Conservation (phyloP, 1,140 invertebrate species). For the Drosophila paulistorum region DNA sequence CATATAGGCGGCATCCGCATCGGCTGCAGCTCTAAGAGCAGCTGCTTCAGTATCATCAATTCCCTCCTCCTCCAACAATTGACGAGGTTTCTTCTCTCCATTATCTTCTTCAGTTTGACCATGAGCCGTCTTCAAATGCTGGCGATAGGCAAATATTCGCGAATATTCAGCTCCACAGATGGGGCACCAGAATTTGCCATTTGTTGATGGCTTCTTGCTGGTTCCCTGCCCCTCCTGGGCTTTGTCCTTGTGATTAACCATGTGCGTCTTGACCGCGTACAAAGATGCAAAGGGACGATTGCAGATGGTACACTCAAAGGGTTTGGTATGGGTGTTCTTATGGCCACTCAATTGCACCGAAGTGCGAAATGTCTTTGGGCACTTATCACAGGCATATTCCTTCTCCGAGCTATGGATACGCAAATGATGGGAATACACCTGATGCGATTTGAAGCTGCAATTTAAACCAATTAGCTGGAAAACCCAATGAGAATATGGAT, state of each 20-base stretch:
- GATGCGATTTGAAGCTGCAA: constrained; percentile 88
- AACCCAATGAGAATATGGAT: not conserved
- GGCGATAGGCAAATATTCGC: constrained; percentile 87
- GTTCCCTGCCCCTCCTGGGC: not conserved
- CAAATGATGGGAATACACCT: constrained; percentile 89
- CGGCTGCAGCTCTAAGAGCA: constrained; percentile 65
- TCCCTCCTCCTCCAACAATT: not conserved
- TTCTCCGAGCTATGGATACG: constrained; percentile 88
- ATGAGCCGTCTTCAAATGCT: constrained; percentile 87
- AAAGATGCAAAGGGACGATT: constrained; percentile 89
- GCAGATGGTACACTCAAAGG: constrained; percentile 89
- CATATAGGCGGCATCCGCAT: constrained; percentile 56
- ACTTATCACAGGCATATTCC: constrained; percentile 88
- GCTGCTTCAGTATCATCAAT: constrained; percentile 59
- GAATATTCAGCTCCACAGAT: constrained; percentile 90
- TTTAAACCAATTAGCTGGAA: not conserved
- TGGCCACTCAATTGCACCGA: constrained; percentile 89
- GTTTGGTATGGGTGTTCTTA: constrained; percentile 91
- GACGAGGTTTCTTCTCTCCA: constrained; percentile 8
- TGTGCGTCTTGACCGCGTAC: constrained; percentile 89
- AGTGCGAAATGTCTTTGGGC: constrained; percentile 90
- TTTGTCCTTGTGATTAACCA: constrained; percentile 85
- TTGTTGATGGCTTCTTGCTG: constrained; percentile 82
- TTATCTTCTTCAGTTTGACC: constrained; percentile 57
- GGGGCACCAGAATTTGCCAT: constrained; percentile 86